Evolutionary conservation across 2,113 vertebrate species (phyloP).

Genomic region (Cephalopterus ornatus): DNA sequence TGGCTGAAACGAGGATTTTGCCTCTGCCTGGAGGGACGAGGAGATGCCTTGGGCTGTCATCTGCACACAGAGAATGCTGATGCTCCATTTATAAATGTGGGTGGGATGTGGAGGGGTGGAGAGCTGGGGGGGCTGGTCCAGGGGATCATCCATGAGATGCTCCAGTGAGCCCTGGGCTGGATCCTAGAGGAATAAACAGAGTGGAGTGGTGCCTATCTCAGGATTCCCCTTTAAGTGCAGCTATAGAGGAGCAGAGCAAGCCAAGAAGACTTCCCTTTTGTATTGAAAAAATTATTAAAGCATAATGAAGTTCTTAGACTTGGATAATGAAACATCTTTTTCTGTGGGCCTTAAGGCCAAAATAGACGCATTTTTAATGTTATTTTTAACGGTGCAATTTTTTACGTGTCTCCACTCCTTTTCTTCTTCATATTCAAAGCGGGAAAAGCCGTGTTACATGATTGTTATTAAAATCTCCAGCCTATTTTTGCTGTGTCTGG

Average conservation of each 20-base stretch:
- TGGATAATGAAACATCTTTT: not conserved
- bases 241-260: not conserved
- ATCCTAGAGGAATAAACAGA: not conserved
- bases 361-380: not conserved
- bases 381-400: slow-evolving; percentile 9
- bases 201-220: not conserved
- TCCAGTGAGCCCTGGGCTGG: not conserved
- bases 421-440: not conserved
- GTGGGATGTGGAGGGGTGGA: not conserved
- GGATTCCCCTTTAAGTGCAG: not conserved
- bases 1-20: accelerated
- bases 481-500: not conserved
- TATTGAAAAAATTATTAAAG: not conserved
- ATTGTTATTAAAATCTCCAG: not conserved
- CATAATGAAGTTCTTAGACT: not conserved
- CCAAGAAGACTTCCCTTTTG: not conserved
- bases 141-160: not conserved
- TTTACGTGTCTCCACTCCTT: not conserved
- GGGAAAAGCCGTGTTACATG: not conserved
- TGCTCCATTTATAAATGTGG: accelerated
- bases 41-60: not conserved
- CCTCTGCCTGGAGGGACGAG: not conserved
- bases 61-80: not conserved
- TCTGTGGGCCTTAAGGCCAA: not conserved
- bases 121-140: not conserved